Conservation (phyloP, 2,797 vertebrate genomes). For the Salarias fasciatus region DNA sequence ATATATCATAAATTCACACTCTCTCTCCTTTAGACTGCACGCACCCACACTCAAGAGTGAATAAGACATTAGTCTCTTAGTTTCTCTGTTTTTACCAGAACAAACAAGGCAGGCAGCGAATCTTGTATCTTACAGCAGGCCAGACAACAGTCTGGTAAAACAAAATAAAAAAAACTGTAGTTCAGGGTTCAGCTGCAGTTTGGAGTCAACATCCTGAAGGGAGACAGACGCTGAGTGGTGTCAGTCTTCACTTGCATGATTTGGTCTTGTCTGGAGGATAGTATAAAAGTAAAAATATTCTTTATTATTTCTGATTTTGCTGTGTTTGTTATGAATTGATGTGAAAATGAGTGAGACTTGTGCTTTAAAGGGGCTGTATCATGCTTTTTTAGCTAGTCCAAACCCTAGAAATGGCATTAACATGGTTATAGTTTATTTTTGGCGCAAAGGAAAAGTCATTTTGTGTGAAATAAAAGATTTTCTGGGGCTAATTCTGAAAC, state of each 20-base stretch:
- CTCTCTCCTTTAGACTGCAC: no score
- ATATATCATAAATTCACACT: no score
- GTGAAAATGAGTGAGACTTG: no score
- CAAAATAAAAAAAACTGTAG: slow-evolving; percentile 4
- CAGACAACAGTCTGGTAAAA: no score
- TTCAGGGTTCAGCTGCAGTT: slow-evolving; percentile 30
- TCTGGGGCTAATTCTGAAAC: no score
- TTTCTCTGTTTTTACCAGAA: background rate
- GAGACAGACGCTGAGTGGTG: background rate
- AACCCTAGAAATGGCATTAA: no score
- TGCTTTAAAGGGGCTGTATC: no score
- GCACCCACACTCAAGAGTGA: background rate
- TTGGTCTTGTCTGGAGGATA: slow-evolving; percentile 10
- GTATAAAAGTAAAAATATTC: background rate
- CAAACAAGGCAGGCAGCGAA: slow-evolving; percentile 5
- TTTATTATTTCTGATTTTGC: background rate
- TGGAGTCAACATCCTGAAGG: slow-evolving; percentile 29
- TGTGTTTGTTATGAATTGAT: background rate
- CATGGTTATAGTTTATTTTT: no score
- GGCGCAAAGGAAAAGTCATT: no score
- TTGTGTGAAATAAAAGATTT: no score
- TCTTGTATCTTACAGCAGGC: slow-evolving; percentile 27
- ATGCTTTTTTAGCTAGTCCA: no score
- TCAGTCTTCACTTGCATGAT: slow-evolving; percentile 8
- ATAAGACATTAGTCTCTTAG: background rate